Evolutionary conservation across 2,797 vertebrate species (phyloP).

Genomic region (Babyrousa celebensis): DNA sequence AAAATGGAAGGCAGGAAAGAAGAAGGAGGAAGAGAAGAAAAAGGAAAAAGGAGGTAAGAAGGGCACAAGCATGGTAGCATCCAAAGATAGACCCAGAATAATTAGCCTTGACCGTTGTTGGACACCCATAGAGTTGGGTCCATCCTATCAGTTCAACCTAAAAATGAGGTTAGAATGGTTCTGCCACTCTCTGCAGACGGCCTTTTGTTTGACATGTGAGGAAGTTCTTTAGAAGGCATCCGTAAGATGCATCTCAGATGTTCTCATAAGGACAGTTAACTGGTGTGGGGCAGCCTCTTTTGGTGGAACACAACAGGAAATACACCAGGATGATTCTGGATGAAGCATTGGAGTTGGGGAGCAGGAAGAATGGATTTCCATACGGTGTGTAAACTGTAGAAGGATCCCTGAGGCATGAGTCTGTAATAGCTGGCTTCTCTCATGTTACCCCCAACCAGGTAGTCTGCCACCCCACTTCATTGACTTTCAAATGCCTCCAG

Average conservation of each 20-base stretch:
- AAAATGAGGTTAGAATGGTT: slow-evolving; percentile 52
- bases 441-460: background rate
- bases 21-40: slow-evolving; percentile 79
- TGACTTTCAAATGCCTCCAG: background rate
- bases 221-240: slow-evolving; percentile 26
- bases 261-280: background rate
- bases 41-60: slow-evolving; percentile 79
- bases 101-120: background rate
- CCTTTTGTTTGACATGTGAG: background rate
- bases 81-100: background rate
- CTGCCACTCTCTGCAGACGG: slow-evolving; percentile 58
- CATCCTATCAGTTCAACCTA: background rate
- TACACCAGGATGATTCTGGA: background rate
- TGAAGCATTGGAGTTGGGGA: background rate
- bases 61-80: background rate
- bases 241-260: background rate
- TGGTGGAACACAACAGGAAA: background rate
- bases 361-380: background rate
- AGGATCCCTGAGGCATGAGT: background rate
- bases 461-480: background rate
- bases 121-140: background rate
- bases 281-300: background rate
- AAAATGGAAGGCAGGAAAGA: slow-evolving; percentile 82
- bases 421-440: background rate
- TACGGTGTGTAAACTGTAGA: background rate